These are phyloP conservation scores for Fregata magnificens DNA, from an alignment of 2,113 vertebrate species.

Conservation along the genomic window DNA sequence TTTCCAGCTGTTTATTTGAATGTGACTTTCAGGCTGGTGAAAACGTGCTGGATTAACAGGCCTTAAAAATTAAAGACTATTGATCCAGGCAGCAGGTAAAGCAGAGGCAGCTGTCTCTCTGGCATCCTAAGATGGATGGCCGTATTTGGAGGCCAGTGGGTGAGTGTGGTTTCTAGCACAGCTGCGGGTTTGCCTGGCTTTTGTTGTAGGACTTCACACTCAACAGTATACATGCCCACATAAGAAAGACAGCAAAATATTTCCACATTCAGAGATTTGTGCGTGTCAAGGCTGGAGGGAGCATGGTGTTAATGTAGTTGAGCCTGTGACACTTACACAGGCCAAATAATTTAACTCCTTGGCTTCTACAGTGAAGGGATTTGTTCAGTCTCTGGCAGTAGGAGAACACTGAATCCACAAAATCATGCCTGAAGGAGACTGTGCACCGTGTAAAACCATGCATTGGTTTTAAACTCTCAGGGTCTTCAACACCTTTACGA, in stretches of 20 bases:
- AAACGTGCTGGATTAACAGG: conserved; percentile 2
- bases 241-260: not conserved
- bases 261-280: not conserved
- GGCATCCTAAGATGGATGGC: not conserved
- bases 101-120: not conserved
- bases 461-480: fast-evolving
- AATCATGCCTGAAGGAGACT: fast-evolving
- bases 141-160: not conserved
- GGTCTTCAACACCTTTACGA: not conserved
- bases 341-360: not conserved
- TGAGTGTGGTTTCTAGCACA: not conserved
- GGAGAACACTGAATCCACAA: not conserved
- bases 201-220: not conserved
- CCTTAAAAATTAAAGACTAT: not conserved
- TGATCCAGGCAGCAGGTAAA: not conserved
- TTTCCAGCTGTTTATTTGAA: conserved; percentile 45
- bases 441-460: fast-evolving
- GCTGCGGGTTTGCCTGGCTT: not conserved
- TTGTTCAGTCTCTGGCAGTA: not conserved
- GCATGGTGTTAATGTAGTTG: not conserved
- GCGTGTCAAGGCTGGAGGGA: not conserved
- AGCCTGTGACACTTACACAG: not conserved
- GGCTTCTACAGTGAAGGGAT: not conserved
- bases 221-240: not conserved
- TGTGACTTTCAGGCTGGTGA: conserved; percentile 7